phyloP scores from a whole-genome alignment of 1,140 invertebrate species.

The Lasaia peninsularis region DNA sequence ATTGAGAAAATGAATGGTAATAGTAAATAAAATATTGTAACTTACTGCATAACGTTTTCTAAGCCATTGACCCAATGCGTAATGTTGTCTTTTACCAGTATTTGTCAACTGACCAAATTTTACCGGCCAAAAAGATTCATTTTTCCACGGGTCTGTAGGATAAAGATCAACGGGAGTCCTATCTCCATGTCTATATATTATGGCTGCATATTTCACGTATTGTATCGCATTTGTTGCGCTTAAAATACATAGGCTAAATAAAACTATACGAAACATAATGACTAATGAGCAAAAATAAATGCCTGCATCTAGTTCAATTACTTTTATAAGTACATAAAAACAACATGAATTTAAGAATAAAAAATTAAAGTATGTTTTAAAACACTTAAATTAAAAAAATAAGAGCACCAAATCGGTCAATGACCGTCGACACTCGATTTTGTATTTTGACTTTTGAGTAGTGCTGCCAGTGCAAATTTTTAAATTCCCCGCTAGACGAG shows the following conservation, averaged over 20 bases:
- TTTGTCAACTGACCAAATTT: conserved; percentile 89
- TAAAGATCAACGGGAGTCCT: conserved; percentile 86
- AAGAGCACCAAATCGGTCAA: no score
- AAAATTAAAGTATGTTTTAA: no score
- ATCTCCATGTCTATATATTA: conserved; percentile 89
- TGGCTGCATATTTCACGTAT: conserved; percentile 46
- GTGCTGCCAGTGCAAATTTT: no score
- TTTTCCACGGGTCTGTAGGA: conserved; percentile 86
- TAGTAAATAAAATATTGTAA: conserved; percentile 2
- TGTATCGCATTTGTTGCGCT: neutral
- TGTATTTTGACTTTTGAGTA: no score
- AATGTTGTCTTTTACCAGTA: conserved; percentile 87
- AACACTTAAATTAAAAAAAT: no score
- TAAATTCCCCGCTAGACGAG: no score
- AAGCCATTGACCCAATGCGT: conserved; percentile 86
- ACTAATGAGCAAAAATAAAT: no score
- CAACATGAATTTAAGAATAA: no score
- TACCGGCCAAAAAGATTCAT: conserved; percentile 84
- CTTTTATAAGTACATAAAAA: no score
- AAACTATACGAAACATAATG: neutral
- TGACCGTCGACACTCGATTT: no score
- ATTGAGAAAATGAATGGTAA: neutral
- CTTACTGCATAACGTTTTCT: conserved; percentile 82
- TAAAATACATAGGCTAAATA: neutral
- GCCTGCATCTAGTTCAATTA: no score